Conservation (phyloP, 2,113 vertebrate species). For the Spea multiplicata region DNA sequence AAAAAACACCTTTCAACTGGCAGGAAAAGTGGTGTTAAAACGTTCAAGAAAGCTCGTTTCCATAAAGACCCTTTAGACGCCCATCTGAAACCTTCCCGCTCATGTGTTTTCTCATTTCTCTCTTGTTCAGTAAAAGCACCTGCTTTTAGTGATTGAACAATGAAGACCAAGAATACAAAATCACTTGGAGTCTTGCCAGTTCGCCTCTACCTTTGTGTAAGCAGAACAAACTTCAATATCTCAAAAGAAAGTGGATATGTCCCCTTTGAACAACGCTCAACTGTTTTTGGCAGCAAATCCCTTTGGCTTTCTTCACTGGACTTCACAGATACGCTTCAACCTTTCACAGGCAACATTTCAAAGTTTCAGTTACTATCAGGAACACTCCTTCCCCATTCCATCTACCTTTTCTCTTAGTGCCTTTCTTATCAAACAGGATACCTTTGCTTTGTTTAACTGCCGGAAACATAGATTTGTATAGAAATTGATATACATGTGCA, state of each 20-base stretch:
- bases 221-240: slow-evolving; percentile 51
- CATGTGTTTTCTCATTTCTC: slow-evolving; percentile 36
- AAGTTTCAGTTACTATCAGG: slow-evolving; percentile 50
- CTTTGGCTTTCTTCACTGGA: slow-evolving; percentile 55
- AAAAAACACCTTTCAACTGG: slow-evolving; percentile 34
- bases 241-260: slow-evolving; percentile 54
- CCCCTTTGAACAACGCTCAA: slow-evolving; percentile 51
- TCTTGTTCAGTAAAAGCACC: slow-evolving; percentile 47
- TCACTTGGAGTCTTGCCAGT: slow-evolving; percentile 45
- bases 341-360: slow-evolving; percentile 57
- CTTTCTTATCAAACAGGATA: slow-evolving; percentile 39
- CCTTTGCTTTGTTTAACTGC: slow-evolving; percentile 39
- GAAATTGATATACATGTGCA: slow-evolving; percentile 21
- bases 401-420: slow-evolving; percentile 14
- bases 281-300: slow-evolving; percentile 49
- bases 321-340: slow-evolving; percentile 53
- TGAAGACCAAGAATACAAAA: slow-evolving; percentile 48
- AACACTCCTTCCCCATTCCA: slow-evolving; percentile 33
- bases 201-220: slow-evolving; percentile 50
- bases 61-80: slow-evolving; percentile 37
- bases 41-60: slow-evolving; percentile 41
- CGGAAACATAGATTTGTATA: slow-evolving; percentile 40
- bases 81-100: slow-evolving; percentile 19
- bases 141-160: slow-evolving; percentile 51
- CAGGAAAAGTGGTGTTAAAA: slow-evolving; percentile 48